Evolutionary conservation across 2,113 vertebrate genomes (phyloP).

Genomic region (Panthera tigris): DNA sequence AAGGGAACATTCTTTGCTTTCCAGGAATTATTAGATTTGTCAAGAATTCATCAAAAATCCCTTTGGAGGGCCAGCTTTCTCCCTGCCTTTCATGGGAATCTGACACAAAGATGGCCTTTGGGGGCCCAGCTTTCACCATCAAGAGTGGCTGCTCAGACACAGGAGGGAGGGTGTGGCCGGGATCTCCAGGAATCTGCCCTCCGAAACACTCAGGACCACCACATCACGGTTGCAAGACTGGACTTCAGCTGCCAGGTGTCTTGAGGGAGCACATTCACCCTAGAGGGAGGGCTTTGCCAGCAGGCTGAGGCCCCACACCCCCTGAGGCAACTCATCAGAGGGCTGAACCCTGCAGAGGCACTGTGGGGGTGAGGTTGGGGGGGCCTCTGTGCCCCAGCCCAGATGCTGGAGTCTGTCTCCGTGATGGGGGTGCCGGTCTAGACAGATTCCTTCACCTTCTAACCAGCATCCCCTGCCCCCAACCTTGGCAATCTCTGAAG

Average conservation of each 20-base stretch:
- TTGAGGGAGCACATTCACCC: not conserved
- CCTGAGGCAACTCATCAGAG: not conserved
- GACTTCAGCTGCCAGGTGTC: not conserved
- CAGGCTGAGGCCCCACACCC: not conserved
- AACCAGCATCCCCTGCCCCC: not conserved
- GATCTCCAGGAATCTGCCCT: not conserved
- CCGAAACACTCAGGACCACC: too few species aligned
- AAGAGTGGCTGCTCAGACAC: not conserved
- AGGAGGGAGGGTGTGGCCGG: accelerated
- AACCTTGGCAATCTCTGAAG: slow-evolving; percentile 29
- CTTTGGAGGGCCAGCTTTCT: not conserved
- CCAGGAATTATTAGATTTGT: not conserved
- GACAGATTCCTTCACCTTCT: not conserved
- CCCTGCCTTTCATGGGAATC: not conserved
- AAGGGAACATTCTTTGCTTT: not conserved
- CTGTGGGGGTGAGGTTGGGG: accelerated
- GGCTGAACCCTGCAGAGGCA: not conserved
- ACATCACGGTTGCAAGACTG: not conserved
- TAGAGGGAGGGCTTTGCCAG: not conserved
- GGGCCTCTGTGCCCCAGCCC: not conserved
- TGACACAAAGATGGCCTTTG: not conserved
- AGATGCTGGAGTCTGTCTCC: not conserved
- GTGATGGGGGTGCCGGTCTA: not conserved
- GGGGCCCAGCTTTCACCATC: too few species aligned
- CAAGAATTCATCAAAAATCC: not conserved